Percentiles rank a stretch among this genome's conserved stretches.
Evolutionary conservation across 2,888 invertebrate genomes (phyloP).

Genomic region (Anaspis maculata): DNA sequence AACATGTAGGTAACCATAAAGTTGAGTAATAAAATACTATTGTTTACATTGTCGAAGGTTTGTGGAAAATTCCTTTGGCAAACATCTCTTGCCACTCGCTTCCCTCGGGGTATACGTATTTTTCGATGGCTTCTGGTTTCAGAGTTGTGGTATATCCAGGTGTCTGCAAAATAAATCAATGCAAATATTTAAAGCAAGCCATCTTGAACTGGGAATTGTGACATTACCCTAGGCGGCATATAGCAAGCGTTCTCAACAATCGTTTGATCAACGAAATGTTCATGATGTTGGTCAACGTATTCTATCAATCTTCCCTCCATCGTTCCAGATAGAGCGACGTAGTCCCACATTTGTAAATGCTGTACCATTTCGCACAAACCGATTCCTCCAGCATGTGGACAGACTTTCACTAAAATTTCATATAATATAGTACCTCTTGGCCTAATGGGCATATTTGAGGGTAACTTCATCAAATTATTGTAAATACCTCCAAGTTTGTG

Average conservation of each 20-base stretch:
- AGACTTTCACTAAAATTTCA: conserved; percentile 79
- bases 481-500: conserved; percentile 64
- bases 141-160: conserved; percentile 81
- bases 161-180: conserved; percentile 40
- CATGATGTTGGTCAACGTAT: conserved; percentile 84
- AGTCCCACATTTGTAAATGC: conserved; percentile 87
- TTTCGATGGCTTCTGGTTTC: conserved; percentile 55
- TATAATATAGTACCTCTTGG: conserved; percentile 3
- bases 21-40: conserved; percentile 1
- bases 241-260: conserved; percentile 63
- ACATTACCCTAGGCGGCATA: conserved; percentile 60
- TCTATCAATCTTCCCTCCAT: conserved; percentile 70
- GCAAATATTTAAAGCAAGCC: not conserved
- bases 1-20: no score
- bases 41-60: conserved; percentile 36
- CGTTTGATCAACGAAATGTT: conserved; percentile 74
- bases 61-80: conserved; percentile 49
- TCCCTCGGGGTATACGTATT: conserved; percentile 72
- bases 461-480: conserved; percentile 1
- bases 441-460: not conserved
- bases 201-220: no score
- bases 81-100: conserved; percentile 66
- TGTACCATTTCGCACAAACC: conserved; percentile 92
- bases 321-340: conserved; percentile 61
- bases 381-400: conserved; percentile 92